These are phyloP conservation scores for Acanthosoma haemorrhoidale DNA, from an alignment of 2,888 invertebrate species.

Conservation along the genomic window DNA sequence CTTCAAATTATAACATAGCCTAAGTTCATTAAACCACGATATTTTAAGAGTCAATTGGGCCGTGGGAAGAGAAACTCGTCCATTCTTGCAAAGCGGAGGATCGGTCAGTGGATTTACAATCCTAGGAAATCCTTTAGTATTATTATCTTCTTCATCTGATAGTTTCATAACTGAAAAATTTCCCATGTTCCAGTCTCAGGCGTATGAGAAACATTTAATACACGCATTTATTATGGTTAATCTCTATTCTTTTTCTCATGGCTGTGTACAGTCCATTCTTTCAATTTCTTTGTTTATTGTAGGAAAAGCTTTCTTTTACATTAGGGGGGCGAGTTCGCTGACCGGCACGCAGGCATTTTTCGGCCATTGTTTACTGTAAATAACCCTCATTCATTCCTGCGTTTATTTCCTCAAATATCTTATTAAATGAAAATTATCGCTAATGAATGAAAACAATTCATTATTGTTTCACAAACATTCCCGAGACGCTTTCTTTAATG, in stretches of 20 bases:
- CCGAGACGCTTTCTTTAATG: too few relatives aligned
- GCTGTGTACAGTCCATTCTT: neutral
- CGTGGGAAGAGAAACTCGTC: neutral
- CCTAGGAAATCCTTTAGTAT: slow-evolving; percentile 16
- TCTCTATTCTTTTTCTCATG: neutral
- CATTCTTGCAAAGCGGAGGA: neutral
- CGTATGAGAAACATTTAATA: slow-evolving; percentile 18
- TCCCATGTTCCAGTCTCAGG: neutral
- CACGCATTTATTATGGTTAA: slow-evolving; percentile 10
- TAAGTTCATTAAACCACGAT: neutral
- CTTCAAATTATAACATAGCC: neutral
- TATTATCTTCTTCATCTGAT: neutral
- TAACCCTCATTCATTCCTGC: neutral
- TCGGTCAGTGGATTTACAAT: slow-evolving; percentile 10
- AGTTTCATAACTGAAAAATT: slow-evolving; percentile 12
- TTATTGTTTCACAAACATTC: too few relatives aligned
- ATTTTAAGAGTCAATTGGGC: neutral
- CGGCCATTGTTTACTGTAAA: neutral
- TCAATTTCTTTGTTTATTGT: neutral
- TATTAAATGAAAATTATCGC: too few relatives aligned
- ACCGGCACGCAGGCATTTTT: neutral
- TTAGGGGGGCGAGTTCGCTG: neutral
- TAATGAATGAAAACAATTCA: too few relatives aligned
- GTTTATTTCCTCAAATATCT: too few relatives aligned
- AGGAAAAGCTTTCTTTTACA: slow-evolving; percentile 6